Percentiles rank a stretch among this genome's conserved stretches.
These are phyloP conservation scores for Corythornis vintsioides DNA, from an alignment of 2,113 vertebrate species.

Conservation along the genomic window DNA sequence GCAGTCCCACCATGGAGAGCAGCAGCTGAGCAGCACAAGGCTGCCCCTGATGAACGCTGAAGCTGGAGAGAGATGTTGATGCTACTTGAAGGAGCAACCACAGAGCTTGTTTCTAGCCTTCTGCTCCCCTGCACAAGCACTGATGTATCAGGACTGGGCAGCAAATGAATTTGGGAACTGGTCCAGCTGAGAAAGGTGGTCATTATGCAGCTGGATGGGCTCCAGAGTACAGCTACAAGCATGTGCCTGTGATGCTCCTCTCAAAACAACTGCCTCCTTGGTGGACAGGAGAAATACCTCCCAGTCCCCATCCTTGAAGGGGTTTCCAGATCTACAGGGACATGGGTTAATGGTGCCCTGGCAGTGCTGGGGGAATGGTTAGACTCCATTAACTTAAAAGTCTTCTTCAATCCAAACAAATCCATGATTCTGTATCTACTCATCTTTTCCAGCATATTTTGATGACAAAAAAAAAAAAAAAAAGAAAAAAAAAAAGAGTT, in stretches of 20 bases:
- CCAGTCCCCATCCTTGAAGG: background rate
- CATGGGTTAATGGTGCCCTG: background rate
- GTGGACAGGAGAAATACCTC: background rate
- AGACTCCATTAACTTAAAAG: background rate
- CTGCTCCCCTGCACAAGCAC: accelerated
- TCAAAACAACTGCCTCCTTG: accelerated
- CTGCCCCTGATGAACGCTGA: accelerated
- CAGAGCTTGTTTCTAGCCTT: accelerated
- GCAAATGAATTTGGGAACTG: background rate
- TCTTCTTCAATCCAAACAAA: background rate
- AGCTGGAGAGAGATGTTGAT: accelerated
- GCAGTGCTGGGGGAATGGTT: background rate
- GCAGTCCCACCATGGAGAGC: background rate
- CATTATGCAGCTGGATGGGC: background rate
- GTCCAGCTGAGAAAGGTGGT: background rate
- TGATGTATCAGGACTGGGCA: background rate
- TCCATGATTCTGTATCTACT: background rate
- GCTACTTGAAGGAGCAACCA: background rate
- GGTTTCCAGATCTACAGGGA: background rate
- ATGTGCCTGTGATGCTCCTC: accelerated
- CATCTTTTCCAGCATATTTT: background rate
- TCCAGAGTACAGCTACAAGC: background rate
- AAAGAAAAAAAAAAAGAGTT: background rate
- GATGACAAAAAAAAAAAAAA: background rate
- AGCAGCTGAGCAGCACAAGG: accelerated